Base-by-base conservation (phyloP, 1,140 invertebrate species). In the Apis laboriosa region DNA sequence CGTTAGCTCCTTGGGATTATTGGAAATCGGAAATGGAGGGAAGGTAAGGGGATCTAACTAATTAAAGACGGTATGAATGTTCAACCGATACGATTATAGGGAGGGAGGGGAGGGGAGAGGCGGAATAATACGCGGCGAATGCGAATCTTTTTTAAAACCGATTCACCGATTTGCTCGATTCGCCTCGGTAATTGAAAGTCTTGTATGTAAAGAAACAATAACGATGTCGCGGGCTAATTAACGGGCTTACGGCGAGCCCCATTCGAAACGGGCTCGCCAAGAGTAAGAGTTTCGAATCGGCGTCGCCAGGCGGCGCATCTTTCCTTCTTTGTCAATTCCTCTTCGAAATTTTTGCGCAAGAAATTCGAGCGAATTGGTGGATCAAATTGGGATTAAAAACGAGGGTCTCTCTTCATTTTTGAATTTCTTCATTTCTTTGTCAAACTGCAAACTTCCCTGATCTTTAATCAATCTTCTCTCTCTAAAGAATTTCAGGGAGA, bases 111-210 rank as follows among this genome's bases (percentile, higher is more conserved):
- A 0, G 4, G 34, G 5, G 34, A 24, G 58, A 34, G 7, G 28
- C 56, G 49, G 64, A 61, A 84, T 88, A 87, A 76, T 78, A 75
- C 74, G 63, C 77, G 51, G 58, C 77, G n/a, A 15, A 56, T 75
- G 73, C 71, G 73, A 79, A 87, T 81, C 78, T 80, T 63, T 43
- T 43, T 34, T 34, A 34, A 34, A 34, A 24, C 24, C 77, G 24
- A 58, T 70, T 61, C 74, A n/a, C 67, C 67, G 49, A 81, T 85
- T 84, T 61, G 63, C 64, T 58, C 77, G 78, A 86, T 76, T 80
- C 71, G 58, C 85, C 53, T 28, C n/a, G 58, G 58, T 88, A 87
- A 88, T 87, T 82, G 86, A 87, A 84, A 88, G 72, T 73, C 86
- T 81, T 71, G 71, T 67, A 63, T 43, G 34, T 78, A 70, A 88